These are phyloP conservation scores for Falco columbarius DNA, from an alignment of 2,797 vertebrate genomes.

Conservation along the genomic window DNA sequence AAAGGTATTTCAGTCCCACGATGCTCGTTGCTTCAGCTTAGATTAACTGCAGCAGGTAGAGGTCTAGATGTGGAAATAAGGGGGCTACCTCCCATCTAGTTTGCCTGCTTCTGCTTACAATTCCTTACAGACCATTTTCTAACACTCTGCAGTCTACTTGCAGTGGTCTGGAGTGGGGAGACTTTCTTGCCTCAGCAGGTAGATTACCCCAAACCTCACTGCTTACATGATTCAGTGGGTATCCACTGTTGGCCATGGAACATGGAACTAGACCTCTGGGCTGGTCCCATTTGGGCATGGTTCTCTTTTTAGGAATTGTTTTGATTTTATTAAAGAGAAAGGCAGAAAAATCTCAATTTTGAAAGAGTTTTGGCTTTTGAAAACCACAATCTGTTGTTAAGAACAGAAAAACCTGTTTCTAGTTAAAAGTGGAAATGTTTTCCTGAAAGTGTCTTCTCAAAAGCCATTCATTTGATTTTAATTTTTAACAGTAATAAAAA, in stretches of 20 bases:
- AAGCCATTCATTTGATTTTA: neutral
- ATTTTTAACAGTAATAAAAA: neutral
- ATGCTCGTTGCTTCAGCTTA: neutral
- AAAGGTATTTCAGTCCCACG: neutral
- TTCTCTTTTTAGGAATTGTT: neutral
- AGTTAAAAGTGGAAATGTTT: constrained; percentile 4
- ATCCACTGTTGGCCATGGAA: neutral
- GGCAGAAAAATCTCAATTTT: neutral
- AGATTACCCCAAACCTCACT: neutral
- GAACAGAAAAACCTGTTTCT: neutral
- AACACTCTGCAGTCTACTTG: neutral
- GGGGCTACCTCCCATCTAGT: neutral
- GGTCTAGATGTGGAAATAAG: neutral
- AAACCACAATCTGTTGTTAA: accelerated
- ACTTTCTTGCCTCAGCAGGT: neutral
- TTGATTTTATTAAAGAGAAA: neutral
- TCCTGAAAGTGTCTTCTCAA: neutral
- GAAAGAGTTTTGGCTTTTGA: neutral
- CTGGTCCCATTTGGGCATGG: accelerated
- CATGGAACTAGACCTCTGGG: neutral
- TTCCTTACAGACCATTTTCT: neutral
- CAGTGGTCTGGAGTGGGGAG: neutral
- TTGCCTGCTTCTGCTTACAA: neutral
- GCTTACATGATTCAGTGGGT: neutral
- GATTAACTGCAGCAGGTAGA: neutral